Base-by-base conservation (phyloP, 2,888 invertebrate species). In the Oligia latruncula region DNA sequence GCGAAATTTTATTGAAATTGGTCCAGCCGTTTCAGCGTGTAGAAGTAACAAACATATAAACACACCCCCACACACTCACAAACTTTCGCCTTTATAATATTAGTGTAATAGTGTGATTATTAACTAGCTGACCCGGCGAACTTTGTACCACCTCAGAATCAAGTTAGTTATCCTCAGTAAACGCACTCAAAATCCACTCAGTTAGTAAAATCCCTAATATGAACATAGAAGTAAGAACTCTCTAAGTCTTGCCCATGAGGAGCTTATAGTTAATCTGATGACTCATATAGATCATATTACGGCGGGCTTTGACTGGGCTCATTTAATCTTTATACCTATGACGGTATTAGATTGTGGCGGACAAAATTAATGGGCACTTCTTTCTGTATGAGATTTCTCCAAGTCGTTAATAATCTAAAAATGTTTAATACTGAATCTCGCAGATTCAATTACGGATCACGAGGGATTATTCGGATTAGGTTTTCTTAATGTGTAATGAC, bases 271-370 rank as follows among this genome's bases (percentile, higher is more conserved):
- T 92, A 91, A 90, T 90, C 92, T 88, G 84, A 82, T 79, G 89
- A 83, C 89, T 91, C 87, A 75, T 89, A 86, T 83, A 88, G 89
- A 91, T 90, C 83, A 90, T 86, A 90, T 91, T 92, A 91, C 87
- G 84, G 81, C 81, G 82, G 86, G 84, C 87, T 91, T 90, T 90
- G 88, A 89, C 88, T 86, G 80, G 85, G 86, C 76, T 86, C 82
- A 78, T 81, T 86, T 89, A 88, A 89, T 91, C 86, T 89, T 84
- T 85, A 68, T 87, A 88, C 84, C 66, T 87, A 81, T 83, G 84
- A 80, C 70, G 80, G 80, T 85, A 85, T 84, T 83, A 84, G 80
- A 82, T 68, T 77, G 46, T 81, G 75, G 67, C 49, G 77, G 84
- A 87, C 90, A 85, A 78, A 85, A 84, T 76, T 78, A 73, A 67